These are phyloP conservation scores for Pyxicephalus adspersus DNA, from an alignment of 2,113 vertebrate species.

Conservation along the genomic window DNA sequence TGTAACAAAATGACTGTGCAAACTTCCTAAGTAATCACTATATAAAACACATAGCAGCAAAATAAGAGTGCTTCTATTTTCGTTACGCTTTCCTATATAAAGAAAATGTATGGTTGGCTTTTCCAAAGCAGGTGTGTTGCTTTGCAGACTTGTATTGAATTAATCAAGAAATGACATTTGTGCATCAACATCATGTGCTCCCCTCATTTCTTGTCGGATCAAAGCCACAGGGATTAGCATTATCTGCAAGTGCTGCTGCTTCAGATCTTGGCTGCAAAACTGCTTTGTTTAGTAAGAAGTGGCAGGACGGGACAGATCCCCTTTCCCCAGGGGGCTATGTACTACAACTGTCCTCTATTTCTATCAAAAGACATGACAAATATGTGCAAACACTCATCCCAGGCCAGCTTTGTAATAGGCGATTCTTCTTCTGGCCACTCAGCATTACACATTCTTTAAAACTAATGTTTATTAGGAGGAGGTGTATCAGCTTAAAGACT, in stretches of 20 bases:
- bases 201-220: conserved; percentile 32
- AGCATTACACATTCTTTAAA: neutral
- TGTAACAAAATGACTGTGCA: too few relatives aligned
- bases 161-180: conserved; percentile 44
- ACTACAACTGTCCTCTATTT: conserved; percentile 17
- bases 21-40: too few relatives aligned
- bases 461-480: too few relatives aligned
- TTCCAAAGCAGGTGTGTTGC: conserved; percentile 8
- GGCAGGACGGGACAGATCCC: conserved; percentile 35
- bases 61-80: too few relatives aligned
- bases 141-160: neutral
- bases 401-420: neutral
- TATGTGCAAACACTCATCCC: conserved; percentile 28
- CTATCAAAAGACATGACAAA: conserved; percentile 20
- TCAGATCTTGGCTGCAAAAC: conserved; percentile 45
- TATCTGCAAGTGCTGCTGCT: conserved; percentile 45
- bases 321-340: neutral
- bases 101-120: too few relatives aligned
- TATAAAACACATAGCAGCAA: too few relatives aligned
- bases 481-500: too few relatives aligned
- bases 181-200: conserved; percentile 46
- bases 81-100: too few relatives aligned
- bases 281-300: conserved; percentile 51
- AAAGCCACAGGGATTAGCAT: conserved; percentile 55
- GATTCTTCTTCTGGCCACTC: neutral